Conservation (phyloP, 2,797 vertebrate species). For the Rhinogobio ventralis region DNA sequence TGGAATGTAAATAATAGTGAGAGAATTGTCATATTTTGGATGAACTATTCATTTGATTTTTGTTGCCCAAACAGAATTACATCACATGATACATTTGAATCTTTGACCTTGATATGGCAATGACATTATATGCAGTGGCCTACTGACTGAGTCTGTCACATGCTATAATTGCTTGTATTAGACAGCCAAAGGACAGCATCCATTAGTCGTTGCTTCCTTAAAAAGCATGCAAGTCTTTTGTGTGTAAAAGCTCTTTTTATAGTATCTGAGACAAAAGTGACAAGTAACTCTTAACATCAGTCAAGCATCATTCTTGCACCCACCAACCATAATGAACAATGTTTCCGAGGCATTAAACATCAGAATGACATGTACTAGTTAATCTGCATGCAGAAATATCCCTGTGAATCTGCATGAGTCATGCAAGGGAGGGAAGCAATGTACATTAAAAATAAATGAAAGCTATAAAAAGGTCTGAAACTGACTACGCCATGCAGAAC, state of each 20-base stretch:
- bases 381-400: slow-evolving; percentile 12
- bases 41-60: not conserved
- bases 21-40: not conserved
- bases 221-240: slow-evolving; percentile 45
- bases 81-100: slow-evolving; percentile 34
- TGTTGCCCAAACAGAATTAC: not conserved
- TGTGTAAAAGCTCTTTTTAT: slow-evolving; percentile 10
- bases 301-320: not conserved
- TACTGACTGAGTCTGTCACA: slow-evolving; percentile 49
- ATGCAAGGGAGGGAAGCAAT: slow-evolving; percentile 71
- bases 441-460: slow-evolving; percentile 41
- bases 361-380: not conserved
- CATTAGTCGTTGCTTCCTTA: slow-evolving; percentile 54
- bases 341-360: not conserved
- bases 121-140: slow-evolving; percentile 59
- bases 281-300: slow-evolving; percentile 47
- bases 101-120: slow-evolving; percentile 79
- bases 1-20: not conserved
- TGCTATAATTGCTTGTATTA: slow-evolving; percentile 58
- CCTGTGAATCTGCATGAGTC: slow-evolving; percentile 72
- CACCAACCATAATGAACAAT: not conserved
- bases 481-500: slow-evolving; percentile 45
- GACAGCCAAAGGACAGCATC: slow-evolving; percentile 48
- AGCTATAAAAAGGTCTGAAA: slow-evolving; percentile 34
- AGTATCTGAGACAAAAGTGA: slow-evolving; percentile 36